phyloP scores from a whole-genome alignment of 1,140 invertebrate genomes.

The Notospermus geniculatus region DNA sequence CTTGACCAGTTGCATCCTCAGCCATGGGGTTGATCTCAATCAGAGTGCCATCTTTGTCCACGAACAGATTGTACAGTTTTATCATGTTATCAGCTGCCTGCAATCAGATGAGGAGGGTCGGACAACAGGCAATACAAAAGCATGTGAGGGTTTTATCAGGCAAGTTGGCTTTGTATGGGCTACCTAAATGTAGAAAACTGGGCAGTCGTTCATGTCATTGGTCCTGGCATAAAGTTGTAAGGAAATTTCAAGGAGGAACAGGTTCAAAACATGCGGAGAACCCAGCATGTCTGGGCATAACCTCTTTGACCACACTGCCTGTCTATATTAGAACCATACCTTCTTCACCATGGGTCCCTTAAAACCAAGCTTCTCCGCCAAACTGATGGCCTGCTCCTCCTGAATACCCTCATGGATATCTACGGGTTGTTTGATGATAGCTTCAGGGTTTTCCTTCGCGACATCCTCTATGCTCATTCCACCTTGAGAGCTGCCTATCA shows the following conservation, averaged over 20 bases:
- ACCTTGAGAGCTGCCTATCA: conserved; percentile 44
- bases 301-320: no score
- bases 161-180: no score
- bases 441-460: conserved; percentile 87
- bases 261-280: no score
- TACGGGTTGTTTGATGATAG: conserved; percentile 81
- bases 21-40: conserved; percentile 98
- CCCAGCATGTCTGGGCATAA: no score
- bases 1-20: conserved; percentile 80
- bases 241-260: no score
- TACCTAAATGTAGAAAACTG: no score
- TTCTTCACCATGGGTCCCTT: conserved; percentile 68
- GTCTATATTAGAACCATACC: conserved; percentile 39
- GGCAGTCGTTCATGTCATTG: no score
- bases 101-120: conserved; percentile 18
- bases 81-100: conserved; percentile 83
- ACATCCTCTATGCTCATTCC: conserved; percentile 94
- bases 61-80: conserved; percentile 88
- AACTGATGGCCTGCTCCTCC: conserved; percentile 71
- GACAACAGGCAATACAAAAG: no score
- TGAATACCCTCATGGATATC: conserved; percentile 81
- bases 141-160: no score
- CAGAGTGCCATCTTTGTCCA: conserved; percentile 92
- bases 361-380: conserved; percentile 88
- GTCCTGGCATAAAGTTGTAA: no score